phyloP scores from a whole-genome alignment of 53 echinoderm and acorn worm genomes.

The Henricia sp. region DNA sequence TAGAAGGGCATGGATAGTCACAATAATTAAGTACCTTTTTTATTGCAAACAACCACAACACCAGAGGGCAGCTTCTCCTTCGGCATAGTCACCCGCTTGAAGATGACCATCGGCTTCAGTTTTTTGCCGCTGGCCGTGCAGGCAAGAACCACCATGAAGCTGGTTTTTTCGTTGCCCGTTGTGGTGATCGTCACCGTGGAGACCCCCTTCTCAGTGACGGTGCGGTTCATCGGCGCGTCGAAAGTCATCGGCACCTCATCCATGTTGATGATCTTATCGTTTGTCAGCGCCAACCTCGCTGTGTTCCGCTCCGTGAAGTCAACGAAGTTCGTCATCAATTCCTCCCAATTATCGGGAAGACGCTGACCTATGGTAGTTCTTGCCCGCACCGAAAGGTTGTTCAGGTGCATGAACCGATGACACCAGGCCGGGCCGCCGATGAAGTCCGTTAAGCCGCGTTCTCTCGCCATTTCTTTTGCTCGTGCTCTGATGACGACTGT shows the following conservation, averaged over 20 bases:
- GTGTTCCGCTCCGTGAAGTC: conserved; percentile 26
- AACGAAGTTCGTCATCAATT: not conserved
- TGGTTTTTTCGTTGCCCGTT: conserved; percentile 36
- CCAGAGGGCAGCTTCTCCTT: conserved; percentile 48
- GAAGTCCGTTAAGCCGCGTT: conserved; percentile 28
- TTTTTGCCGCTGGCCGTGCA: conserved; percentile 48
- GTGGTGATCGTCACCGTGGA: conserved; percentile 25
- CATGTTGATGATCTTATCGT: conserved; percentile 42
- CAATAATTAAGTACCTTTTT: conserved; percentile 9
- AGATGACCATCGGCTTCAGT: conserved; percentile 51
- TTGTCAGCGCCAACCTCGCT: not conserved
- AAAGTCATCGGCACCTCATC: conserved; percentile 53
- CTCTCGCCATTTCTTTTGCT: conserved; percentile 28
- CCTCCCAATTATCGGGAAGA: conserved; percentile 8
- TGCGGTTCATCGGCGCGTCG: conserved; percentile 38
- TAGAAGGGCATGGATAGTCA: not conserved
- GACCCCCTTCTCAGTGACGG: conserved; percentile 44
- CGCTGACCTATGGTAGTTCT: conserved; percentile 23
- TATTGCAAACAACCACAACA: conserved; percentile 31
- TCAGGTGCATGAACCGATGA: conserved; percentile 33
- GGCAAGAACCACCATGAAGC: conserved; percentile 30
- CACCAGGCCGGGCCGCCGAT: conserved; percentile 46
- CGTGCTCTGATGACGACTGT: conserved; percentile 43
- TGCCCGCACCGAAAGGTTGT: not conserved
- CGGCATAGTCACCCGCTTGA: conserved; percentile 23